Evolutionary conservation across 2,113 vertebrate species (phyloP).

Genomic region (Oreochromis tanganicae): DNA sequence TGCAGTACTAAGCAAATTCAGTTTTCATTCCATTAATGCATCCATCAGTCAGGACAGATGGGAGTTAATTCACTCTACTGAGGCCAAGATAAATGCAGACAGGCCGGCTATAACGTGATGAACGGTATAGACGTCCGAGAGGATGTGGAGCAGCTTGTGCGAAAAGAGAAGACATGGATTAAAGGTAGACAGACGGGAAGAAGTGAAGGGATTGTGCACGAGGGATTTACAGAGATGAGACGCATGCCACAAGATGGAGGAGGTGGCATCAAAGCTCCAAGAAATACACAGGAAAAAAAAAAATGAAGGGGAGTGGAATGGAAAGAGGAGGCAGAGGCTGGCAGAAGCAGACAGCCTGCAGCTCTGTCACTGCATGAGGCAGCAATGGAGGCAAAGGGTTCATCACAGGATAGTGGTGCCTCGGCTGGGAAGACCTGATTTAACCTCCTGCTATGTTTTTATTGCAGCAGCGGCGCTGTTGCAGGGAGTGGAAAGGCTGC

Average conservation of each 20-base stretch:
- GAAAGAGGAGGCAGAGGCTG: background rate
- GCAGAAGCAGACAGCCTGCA: background rate
- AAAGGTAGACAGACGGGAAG: background rate
- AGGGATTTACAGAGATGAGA: conserved; percentile 3
- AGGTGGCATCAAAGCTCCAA: background rate
- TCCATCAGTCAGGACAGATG: background rate
- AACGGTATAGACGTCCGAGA: background rate
- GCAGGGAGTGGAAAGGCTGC: background rate
- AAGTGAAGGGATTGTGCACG: background rate
- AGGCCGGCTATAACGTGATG: background rate
- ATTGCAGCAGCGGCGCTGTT: background rate
- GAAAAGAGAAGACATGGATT: conserved; percentile 22
- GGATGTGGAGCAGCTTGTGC: conserved; percentile 9
- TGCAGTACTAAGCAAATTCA: background rate
- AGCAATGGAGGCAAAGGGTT: background rate
- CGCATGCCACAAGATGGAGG: conserved; percentile 6
- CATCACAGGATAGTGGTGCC: conserved; percentile 25
- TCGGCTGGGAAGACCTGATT: background rate
- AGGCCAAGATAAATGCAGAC: background rate
- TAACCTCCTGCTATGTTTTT: background rate
- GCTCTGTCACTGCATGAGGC: background rate
- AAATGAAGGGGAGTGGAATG: background rate
- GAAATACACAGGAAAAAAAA: background rate
- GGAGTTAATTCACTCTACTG: background rate
- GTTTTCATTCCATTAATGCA: background rate